Base-by-base conservation (phyloP, 2,888 invertebrate genomes). In the Cenopis cana region DNA sequence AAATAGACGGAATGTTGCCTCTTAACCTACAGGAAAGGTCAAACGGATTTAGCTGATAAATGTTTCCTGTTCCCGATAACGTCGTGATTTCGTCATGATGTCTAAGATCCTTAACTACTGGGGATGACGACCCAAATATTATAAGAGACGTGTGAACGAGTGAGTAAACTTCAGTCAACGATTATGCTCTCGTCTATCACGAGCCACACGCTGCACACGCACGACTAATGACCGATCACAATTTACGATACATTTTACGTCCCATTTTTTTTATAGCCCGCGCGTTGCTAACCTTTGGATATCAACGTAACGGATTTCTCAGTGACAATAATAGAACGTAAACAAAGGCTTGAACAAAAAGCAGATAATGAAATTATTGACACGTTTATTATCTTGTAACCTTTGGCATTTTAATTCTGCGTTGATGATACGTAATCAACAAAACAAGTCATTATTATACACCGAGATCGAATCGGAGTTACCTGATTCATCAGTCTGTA, bases 241-340 rank as follows among this genome's bases (percentile, higher is more conserved):
- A 60, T 67, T 70, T 71, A 67, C 38, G 71, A 66, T 49, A 24
- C 46, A 41, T 60, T 60, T 66, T 54, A 61, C 46, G 61, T 56
- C 66, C 60, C 65, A 54, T 36, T 54, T 38, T 60, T 60, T 66
- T 61, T 66, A 67, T 38, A 59, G 64, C 46, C 33, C 49, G 38
- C 41, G 24, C 24, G 4, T 24, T 61, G 61, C 54, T 69, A 64
- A 69, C 57, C 41, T 64, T 52, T 50, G 29, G 50, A 65, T 46
- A 60, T 70, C 54, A n/a, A 3, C 20, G 18, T 49, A 41, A 50
- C 36, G 54, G 55, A 65, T 65, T 55, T 38, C 11, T 12, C 36
- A n/a, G 10, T 20, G 18, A 50, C 12, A 61, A 62, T 59, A 49
- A 29, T n/a, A 24, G 5, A 38, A 20, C 9, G 52, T 20, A 64